Base-by-base conservation (phyloP, 2,113 vertebrate species). In the Lethenteron camtschaticum region DNA sequence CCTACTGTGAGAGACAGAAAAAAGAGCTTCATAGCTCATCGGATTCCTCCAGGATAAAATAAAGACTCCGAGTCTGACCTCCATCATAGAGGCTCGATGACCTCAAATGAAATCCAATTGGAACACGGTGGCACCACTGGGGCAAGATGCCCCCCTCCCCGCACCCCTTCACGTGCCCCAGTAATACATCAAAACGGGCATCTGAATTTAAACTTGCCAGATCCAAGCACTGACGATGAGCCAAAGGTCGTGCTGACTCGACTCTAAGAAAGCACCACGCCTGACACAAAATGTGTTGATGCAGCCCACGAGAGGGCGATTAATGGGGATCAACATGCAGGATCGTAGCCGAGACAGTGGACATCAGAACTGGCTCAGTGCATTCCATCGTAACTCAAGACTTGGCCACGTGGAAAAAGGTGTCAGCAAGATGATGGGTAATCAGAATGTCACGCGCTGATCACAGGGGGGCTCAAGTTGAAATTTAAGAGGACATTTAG, bases 161-260 rank as follows among this genome's bases (percentile, higher is more conserved):
- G 24, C 24, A 5, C 41, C 41, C 59, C 59, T 63, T 63, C 59
- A 63, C 2, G 13, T 8, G 59, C 59, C 59, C 8, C 59, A 14
- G 59, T 63, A 63, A 18, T 14, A 13, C 8, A 63, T 18, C 16
- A 63, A 18, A 18, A 13, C 13, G 59, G 13, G 59, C 13, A 14
- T 13, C 13, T 18, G 59, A 63, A 14, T 13, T 41, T 41, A 41
- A 41, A 41, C 41, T 41, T 41, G 41, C 41, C 1, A 14, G 59
- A 63, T 63, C 59, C 59, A 63, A 41, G 59, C 13, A 63, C 59
- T 63, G 59, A 63, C 13, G 59, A 63, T 63, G 59, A 8, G 59
- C 59, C 59, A 8, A 63, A 8, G 59, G 13, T 4, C 13, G 59
- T 41, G 41, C 13, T 14, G 3, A 63, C 59, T 18, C 59, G 3